Conservation (phyloP, 2,797 vertebrate species). For the Cottoperca gobio region DNA sequence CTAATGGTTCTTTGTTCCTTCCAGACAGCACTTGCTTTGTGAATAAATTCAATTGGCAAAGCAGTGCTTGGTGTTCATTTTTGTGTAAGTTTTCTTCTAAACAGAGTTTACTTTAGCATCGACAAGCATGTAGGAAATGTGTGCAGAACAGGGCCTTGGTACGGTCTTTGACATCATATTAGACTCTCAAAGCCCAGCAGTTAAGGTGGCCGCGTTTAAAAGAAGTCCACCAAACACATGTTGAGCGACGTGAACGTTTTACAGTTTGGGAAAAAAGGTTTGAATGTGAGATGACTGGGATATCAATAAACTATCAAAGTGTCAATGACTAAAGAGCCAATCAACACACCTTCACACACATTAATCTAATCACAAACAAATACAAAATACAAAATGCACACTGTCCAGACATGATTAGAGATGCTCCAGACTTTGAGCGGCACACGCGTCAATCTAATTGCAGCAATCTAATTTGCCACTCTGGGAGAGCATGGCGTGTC, state of each 20-base stretch:
- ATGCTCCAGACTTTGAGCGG: constrained; percentile 44
- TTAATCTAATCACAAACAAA: constrained; percentile 59
- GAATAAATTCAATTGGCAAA: neutral
- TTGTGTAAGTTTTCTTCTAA: neutral
- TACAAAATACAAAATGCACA: constrained; percentile 50
- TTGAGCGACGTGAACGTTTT: neutral
- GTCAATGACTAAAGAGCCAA: constrained; percentile 38
- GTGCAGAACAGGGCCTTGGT: neutral
- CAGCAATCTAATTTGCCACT: constrained; percentile 76
- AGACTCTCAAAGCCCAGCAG: too few species aligned
- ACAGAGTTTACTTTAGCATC: neutral
- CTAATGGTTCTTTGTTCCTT: constrained; percentile 56
- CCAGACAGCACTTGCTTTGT: constrained; percentile 35
- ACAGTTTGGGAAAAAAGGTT: neutral
- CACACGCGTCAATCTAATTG: constrained; percentile 72
- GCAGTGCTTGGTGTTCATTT: neutral
- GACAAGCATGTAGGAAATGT: neutral
- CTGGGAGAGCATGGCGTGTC: constrained; percentile 66
- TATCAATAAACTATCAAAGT: constrained; percentile 29
- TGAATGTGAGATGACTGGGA: constrained; percentile 20
- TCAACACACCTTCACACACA: constrained; percentile 39
- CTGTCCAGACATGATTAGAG: constrained; percentile 61
- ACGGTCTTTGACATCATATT: neutral
- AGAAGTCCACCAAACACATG: neutral
- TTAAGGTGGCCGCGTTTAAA: neutral